Conservation (phyloP, 2,113 vertebrate species). For the Tragelaphus imberbis region DNA sequence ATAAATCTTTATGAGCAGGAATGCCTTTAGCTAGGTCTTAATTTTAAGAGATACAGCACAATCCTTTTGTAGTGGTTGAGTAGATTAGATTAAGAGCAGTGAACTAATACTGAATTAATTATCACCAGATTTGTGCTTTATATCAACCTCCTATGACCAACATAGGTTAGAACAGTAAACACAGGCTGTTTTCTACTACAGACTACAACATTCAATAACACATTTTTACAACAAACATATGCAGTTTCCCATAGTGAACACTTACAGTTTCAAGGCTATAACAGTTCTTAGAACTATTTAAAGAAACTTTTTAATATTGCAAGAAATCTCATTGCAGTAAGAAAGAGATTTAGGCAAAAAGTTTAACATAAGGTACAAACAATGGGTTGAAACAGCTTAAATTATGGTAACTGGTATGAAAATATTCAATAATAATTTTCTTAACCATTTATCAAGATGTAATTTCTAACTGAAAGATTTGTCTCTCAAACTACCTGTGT, state of each 20-base stretch:
- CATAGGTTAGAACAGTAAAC: background rate
- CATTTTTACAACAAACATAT: background rate
- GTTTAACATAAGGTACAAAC: background rate
- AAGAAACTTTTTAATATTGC: background rate
- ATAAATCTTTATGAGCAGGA: constrained; percentile 36
- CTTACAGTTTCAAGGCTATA: background rate
- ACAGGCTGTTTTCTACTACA: background rate
- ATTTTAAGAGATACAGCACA: constrained; percentile 15
- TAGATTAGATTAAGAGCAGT: constrained; percentile 17
- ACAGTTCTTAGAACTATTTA: background rate
- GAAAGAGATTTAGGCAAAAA: background rate
- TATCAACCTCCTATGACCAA: background rate
- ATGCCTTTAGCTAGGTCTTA: constrained; percentile 32
- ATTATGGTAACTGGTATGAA: background rate
- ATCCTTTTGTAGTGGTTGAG: background rate
- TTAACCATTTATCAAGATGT: constrained; percentile 17
- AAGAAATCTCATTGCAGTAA: constrained; percentile 11
- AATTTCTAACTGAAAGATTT: constrained; percentile 47
- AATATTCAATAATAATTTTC: constrained; percentile 7
- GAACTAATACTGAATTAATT: constrained; percentile 35
- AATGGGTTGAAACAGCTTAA: background rate
- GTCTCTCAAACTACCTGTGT: background rate
- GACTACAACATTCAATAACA: background rate
- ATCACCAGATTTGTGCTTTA: constrained; percentile 16
- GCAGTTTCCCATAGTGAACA: background rate